Conservation (phyloP, 2,113 vertebrate species). For the Bombycilla garrulus region DNA sequence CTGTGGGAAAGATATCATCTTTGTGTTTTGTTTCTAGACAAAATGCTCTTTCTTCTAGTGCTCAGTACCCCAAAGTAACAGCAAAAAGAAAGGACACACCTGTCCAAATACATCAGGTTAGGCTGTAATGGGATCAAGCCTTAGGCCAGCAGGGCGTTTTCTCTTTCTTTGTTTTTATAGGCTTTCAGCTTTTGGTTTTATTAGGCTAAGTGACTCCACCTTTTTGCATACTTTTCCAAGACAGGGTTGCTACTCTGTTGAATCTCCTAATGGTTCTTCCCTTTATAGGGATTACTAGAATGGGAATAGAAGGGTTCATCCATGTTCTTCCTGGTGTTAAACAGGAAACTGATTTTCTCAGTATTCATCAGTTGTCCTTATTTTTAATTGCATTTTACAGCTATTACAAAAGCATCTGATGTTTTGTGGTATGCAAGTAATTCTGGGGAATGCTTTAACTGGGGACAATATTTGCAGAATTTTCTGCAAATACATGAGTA, state of each 20-base stretch:
- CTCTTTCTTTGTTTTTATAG: neutral
- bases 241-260: neutral
- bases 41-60: neutral
- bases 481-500: neutral
- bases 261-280: neutral
- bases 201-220: neutral
- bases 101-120: neutral
- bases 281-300: neutral
- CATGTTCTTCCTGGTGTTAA: neutral
- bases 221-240: neutral
- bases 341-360: neutral
- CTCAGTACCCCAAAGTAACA: neutral
- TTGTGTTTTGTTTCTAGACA: neutral
- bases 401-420: neutral
- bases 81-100: neutral
- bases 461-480: neutral
- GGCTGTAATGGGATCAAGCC: neutral
- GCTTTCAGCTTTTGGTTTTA: neutral
- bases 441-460: neutral
- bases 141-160: neutral
- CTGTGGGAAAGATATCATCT: neutral
- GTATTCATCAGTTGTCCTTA: neutral
- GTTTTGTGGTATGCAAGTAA: neutral
- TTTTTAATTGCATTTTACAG: neutral
- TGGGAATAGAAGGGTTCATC: neutral